A percentile compares a stretch with the other conserved stretches of the same genome.
These are phyloP conservation scores for Leucania comma DNA, from an alignment of 2,888 invertebrate species.

Conservation along the genomic window DNA sequence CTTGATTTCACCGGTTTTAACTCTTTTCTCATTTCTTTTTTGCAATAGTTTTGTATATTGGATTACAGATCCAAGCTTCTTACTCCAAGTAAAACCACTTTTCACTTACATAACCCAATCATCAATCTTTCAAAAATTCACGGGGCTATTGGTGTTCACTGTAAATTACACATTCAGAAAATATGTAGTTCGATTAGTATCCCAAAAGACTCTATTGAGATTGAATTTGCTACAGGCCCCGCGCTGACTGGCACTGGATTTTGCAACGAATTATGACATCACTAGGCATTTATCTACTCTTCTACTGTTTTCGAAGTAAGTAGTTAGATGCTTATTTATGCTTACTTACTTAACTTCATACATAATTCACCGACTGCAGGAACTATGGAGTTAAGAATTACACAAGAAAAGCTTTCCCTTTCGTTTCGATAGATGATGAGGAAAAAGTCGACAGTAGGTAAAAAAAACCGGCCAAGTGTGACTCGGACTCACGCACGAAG, in stretches of 20 bases:
- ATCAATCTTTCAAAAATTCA: too few relatives aligned
- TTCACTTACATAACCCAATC: too few relatives aligned
- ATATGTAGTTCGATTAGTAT: too few relatives aligned
- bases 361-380: slow-evolving; percentile 29
- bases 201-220: too few relatives aligned
- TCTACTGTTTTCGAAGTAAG: slow-evolving; percentile 6
- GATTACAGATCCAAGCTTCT: too few relatives aligned
- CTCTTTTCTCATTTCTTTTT: too few relatives aligned
- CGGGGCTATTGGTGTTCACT: too few relatives aligned
- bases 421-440: slow-evolving; percentile 14
- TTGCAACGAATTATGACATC: slow-evolving; percentile 26
- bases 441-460: neutral
- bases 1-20: too few relatives aligned
- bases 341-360: slow-evolving; percentile 21
- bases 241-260: neutral
- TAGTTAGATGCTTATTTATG: neutral
- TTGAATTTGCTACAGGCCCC: too few relatives aligned
- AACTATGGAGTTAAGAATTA: slow-evolving; percentile 6
- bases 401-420: slow-evolving; percentile 38
- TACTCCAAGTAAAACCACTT: too few relatives aligned
- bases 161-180: too few relatives aligned
- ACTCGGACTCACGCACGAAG: neutral
- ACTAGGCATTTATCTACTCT: slow-evolving; percentile 29
- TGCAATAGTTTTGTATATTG: too few relatives aligned
- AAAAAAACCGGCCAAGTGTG: neutral